These are phyloP conservation scores for Nicator chloris DNA, from an alignment of 2,113 vertebrate species.

Conservation along the genomic window DNA sequence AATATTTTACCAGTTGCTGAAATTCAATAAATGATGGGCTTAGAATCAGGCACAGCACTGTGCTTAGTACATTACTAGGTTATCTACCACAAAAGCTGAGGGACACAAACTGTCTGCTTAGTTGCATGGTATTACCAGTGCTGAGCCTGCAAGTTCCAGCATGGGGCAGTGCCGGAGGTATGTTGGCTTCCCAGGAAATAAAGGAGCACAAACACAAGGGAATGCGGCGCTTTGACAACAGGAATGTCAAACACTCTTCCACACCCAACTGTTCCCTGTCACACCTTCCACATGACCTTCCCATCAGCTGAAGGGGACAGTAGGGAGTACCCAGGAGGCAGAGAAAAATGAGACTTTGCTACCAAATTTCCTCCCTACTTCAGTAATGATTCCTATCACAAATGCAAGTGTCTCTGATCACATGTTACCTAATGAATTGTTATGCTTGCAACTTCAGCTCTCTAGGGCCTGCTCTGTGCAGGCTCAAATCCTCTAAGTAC, in stretches of 20 bases:
- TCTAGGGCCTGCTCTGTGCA: background rate
- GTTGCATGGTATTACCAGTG: background rate
- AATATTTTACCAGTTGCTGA: background rate
- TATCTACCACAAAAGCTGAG: background rate
- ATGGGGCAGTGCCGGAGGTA: background rate
- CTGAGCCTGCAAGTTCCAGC: background rate
- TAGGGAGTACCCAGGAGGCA: background rate
- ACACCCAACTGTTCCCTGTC: background rate
- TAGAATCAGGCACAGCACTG: background rate
- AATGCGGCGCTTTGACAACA: accelerated
- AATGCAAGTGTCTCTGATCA: background rate
- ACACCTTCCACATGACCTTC: background rate
- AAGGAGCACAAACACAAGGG: background rate
- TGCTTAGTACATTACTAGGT: background rate
- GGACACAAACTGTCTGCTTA: background rate
- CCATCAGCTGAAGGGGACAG: background rate
- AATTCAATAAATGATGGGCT: background rate
- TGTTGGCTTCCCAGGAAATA: background rate
- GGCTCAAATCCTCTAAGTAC: background rate
- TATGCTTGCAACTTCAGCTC: background rate
- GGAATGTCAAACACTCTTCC: background rate
- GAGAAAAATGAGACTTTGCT: background rate
- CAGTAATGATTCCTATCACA: background rate
- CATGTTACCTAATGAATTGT: background rate
- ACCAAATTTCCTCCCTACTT: background rate